These are phyloP conservation scores for Malurus alboscapulatus DNA, from an alignment of 2,113 vertebrate species.

Conservation along the genomic window DNA sequence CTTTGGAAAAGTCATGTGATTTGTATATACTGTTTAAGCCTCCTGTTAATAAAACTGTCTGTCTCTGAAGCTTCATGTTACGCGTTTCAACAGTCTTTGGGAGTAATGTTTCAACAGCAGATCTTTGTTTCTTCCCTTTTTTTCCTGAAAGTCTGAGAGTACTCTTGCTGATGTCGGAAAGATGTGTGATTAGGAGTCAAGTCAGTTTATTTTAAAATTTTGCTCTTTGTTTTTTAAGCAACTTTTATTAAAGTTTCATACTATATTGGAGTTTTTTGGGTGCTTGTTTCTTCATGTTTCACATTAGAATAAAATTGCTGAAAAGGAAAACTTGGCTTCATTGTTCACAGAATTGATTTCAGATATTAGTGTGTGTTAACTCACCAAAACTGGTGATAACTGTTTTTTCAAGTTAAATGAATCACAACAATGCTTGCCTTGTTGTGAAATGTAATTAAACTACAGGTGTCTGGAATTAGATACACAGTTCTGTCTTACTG, in stretches of 20 bases:
- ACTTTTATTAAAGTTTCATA: conserved; percentile 75
- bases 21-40: conserved; percentile 84
- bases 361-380: conserved; percentile 15
- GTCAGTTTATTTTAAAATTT: conserved; percentile 60
- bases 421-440: conserved; percentile 60
- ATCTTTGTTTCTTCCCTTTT: conserved; percentile 8
- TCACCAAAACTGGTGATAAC: conserved; percentile 58
- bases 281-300: conserved; percentile 70
- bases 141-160: conserved; percentile 60
- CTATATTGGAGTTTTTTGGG: conserved; percentile 71
- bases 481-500: not conserved
- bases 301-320: conserved; percentile 69
- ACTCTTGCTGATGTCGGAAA: conserved; percentile 66
- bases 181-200: conserved; percentile 71
- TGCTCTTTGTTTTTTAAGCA: conserved; percentile 65
- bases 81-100: conserved; percentile 70
- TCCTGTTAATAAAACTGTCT: conserved; percentile 92
- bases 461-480: conserved; percentile 61
- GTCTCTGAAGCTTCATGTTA: conserved; percentile 76
- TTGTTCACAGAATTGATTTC: conserved; percentile 72
- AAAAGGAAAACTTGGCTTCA: conserved; percentile 69
- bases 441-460: conserved; percentile 75
- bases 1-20: conserved; percentile 74
- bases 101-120: conserved; percentile 70
- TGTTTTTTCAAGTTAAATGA: conserved; percentile 47